A percentile compares a stretch with the other conserved stretches of the same genome.
phyloP scores from a whole-genome alignment of 2,797 vertebrate species.

The Echiichthys vipera region DNA sequence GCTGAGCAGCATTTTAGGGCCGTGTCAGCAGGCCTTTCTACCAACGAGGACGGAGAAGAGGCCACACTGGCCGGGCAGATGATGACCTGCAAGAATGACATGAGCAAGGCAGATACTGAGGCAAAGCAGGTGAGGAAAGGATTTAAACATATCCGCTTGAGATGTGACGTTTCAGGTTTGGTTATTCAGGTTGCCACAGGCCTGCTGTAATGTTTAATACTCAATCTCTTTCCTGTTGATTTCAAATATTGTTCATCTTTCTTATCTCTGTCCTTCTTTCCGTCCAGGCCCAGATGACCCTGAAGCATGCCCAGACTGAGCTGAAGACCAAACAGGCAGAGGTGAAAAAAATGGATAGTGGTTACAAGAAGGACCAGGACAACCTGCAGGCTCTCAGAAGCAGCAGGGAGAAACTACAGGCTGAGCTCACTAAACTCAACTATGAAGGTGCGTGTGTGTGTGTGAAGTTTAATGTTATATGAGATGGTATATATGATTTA shows the following conservation, averaged over 20 bases:
- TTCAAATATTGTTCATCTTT: not conserved
- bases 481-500: too few species aligned
- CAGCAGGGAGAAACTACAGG: slow-evolving; percentile 86
- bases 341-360: slow-evolving; percentile 92
- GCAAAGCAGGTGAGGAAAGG: slow-evolving; percentile 89
- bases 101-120: slow-evolving; percentile 93
- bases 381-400: slow-evolving; percentile 84
- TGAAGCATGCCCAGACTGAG: slow-evolving; percentile 91
- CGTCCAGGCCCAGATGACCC: slow-evolving; percentile 92
- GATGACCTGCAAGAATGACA: slow-evolving; percentile 96
- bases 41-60: slow-evolving; percentile 90
- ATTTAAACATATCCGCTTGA: fast-evolving
- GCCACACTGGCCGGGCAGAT: slow-evolving; percentile 93
- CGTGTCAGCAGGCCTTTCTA: slow-evolving; percentile 92
- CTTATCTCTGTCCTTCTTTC: not conserved
- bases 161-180: not conserved
- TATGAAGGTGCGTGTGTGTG: slow-evolving; percentile 85
- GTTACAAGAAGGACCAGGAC: slow-evolving; percentile 91
- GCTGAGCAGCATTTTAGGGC: slow-evolving; percentile 94
- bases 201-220: not conserved
- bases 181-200: not conserved
- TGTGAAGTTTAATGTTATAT: not conserved
- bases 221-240: not conserved
- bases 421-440: slow-evolving; percentile 88
- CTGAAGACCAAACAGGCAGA: slow-evolving; percentile 92